Evolutionary conservation across 2,797 vertebrate species (phyloP).

Genomic region (Thamnophis elegans): DNA sequence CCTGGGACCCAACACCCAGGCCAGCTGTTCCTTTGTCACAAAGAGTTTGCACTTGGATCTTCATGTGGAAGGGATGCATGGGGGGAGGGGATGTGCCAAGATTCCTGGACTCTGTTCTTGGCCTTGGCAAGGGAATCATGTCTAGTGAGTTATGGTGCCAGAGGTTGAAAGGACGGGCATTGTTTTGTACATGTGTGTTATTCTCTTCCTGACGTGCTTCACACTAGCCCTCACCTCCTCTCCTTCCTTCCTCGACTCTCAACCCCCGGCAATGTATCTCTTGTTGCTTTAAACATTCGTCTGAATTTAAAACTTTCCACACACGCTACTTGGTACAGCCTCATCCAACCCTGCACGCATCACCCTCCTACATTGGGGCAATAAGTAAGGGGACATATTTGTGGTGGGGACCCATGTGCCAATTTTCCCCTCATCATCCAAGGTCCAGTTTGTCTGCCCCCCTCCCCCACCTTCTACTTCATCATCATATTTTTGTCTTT

Average conservation of each 20-base stretch:
- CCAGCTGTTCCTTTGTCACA: neutral
- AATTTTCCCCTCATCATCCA: neutral
- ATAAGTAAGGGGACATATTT: slow-evolving; percentile 23
- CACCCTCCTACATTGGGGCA: slow-evolving; percentile 10
- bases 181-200: neutral
- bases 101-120: neutral
- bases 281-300: slow-evolving; percentile 19
- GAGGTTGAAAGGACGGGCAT: neutral
- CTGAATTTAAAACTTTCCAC: neutral
- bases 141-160: slow-evolving; percentile 4
- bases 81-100: neutral
- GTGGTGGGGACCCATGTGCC: slow-evolving; percentile 13
- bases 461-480: neutral
- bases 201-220: neutral
- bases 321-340: neutral
- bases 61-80: slow-evolving; percentile 10
- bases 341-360: slow-evolving; percentile 14
- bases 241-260: neutral
- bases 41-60: slow-evolving; percentile 20
- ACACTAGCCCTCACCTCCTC: neutral
- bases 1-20: neutral
- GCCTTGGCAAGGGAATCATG: neutral
- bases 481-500: neutral
- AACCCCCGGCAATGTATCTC: neutral
- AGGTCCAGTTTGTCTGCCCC: neutral